Percentiles rank a stretch among this genome's conserved stretches.
Evolutionary conservation across 2,113 vertebrate species (phyloP).

Genomic region (Motacilla tschutschensis): DNA sequence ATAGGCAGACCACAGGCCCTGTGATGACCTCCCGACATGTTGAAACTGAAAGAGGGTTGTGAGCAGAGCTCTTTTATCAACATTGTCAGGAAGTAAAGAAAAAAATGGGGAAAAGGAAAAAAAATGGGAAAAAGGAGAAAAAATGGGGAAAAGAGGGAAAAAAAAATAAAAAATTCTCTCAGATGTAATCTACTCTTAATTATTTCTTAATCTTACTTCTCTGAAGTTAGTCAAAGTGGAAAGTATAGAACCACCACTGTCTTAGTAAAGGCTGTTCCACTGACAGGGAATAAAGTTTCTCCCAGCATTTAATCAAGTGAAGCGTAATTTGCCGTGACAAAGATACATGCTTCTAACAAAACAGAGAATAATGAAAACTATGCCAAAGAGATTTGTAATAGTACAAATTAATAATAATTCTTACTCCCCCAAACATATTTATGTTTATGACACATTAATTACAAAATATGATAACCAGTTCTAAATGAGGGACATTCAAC

Average conservation of each 20-base stretch:
- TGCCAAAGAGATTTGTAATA: not conserved
- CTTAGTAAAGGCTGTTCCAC: not conserved
- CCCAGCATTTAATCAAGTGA: not conserved
- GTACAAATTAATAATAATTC: not conserved
- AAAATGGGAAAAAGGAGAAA: accelerated
- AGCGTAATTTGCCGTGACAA: not conserved
- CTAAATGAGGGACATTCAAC: not conserved
- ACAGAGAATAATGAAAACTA: not conserved
- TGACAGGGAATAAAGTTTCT: not conserved
- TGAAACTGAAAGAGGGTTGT: not conserved
- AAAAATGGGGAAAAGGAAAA: not conserved
- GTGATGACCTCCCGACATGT: not conserved
- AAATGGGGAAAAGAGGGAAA: accelerated
- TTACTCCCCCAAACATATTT: not conserved
- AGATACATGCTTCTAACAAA: not conserved
- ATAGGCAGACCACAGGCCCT: not conserved
- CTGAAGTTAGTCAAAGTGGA: not conserved
- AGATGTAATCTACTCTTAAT: not conserved
- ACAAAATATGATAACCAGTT: not conserved
- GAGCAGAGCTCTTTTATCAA: not conserved
- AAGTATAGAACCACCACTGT: not conserved
- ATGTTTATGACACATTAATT: not conserved
- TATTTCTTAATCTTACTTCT: not conserved
- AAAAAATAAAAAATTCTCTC: not conserved
- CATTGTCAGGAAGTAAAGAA: not conserved